A percentile compares a stretch with the other conserved stretches of the same genome.
These are phyloP conservation scores for Puffinus mauretanicus DNA, from an alignment of 2,113 vertebrate species.

Conservation along the genomic window DNA sequence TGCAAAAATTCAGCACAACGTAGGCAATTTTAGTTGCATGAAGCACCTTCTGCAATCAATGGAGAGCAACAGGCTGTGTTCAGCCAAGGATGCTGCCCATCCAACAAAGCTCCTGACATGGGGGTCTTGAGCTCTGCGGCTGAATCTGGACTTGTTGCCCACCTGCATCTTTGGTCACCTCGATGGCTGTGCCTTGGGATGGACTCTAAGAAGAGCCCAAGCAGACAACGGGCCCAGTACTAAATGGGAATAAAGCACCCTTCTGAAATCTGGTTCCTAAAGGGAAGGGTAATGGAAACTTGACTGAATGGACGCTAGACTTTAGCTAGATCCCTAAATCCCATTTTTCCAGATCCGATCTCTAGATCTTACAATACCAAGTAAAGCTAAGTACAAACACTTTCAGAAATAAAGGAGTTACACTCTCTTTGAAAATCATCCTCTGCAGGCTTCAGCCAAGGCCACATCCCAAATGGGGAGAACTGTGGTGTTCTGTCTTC, in stretches of 20 bases:
- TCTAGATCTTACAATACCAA: not conserved
- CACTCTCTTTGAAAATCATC: not conserved
- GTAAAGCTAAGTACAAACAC: not conserved
- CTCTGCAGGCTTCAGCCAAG: not conserved
- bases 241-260: not conserved
- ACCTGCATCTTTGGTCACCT: not conserved
- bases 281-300: not conserved
- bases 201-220: not conserved
- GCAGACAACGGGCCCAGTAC: not conserved
- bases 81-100: not conserved
- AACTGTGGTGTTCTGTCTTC: not conserved
- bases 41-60: not conserved
- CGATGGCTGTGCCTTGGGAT: not conserved
- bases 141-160: not conserved
- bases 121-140: fast-evolving
- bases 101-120: not conserved
- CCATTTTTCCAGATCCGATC: not conserved
- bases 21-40: not conserved
- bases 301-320: not conserved
- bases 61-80: not conserved
- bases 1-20: not conserved
- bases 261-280: not conserved
- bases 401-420: not conserved
- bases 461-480: not conserved
- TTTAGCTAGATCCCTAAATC: not conserved